Base-by-base conservation (phyloP, 1,140 invertebrate species). In the Arion vulgaris region DNA sequence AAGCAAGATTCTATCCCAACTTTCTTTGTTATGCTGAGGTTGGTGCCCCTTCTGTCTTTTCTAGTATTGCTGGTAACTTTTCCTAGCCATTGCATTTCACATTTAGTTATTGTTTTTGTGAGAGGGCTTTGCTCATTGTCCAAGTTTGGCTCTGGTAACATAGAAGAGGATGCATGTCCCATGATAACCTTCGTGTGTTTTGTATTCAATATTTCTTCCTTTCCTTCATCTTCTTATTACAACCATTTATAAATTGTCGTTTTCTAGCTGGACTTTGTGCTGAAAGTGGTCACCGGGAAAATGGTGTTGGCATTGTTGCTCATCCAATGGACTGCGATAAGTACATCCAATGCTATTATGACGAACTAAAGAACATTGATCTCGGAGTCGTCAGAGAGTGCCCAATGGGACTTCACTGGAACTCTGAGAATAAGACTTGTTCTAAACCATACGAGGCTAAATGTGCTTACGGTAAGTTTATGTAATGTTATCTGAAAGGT, bases 321-420 rank as follows among this genome's bases (percentile, higher is more conserved):
- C 86, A 87, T 62, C 87, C 86, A 0, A 79, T 34, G 23, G 86
- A 89, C 41, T 90, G 89, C 76, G 82, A 86, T 75, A 88, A 87
- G 53, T 90, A 85, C 75, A 66, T 88, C 17, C 87, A 89, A 49
- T 90, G 89, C 73, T 85, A 84, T 80, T 83, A 81, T 57, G 76
- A 82, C 11, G 45, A 49, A 15, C 32, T 82, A 17, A 73, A 57
- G 1, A n/a, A 32, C 17, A 9, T 80, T 32, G 73, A 86, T 0
- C 74, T 74, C 34, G 87, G 84, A 26, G 83, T 85, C 32, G 80
- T 86, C 32, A 79, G 80, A 73, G 7, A 83, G 9, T 90, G 89
- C 80, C 83, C 87, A 0, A 85, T 84, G 66, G 87, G 86, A 26
- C 83, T 84, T 13, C 86, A 82, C 81, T 90, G 89, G 89, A 82